Evolutionary conservation across 2,113 vertebrate genomes (phyloP).

Genomic region (Pachycephala philippinensis): DNA sequence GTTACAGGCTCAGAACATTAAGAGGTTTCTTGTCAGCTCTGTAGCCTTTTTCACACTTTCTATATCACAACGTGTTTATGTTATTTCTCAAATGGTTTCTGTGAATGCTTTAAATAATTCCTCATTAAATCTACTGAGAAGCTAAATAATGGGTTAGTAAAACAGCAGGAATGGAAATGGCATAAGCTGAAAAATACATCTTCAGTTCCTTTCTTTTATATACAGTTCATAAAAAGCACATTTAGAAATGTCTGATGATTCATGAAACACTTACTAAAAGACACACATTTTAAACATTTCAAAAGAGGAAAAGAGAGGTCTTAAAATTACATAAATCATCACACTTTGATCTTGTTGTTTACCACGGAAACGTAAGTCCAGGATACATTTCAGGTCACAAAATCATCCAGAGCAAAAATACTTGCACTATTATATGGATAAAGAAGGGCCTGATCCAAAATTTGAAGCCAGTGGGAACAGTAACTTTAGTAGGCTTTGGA

Average conservation of each 20-base stretch:
- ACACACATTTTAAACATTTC: slow-evolving; percentile 22
- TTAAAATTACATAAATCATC: background rate
- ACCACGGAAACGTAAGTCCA: background rate
- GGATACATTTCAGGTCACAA: background rate
- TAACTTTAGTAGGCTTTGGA: background rate
- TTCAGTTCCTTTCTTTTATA: slow-evolving; percentile 16
- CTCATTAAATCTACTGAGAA: slow-evolving; percentile 77
- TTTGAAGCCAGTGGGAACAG: background rate
- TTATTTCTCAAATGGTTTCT: slow-evolving; percentile 7
- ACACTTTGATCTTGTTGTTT: background rate
- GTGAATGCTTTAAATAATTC: slow-evolving; percentile 66
- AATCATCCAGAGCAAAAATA: background rate
- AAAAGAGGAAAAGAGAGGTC: background rate
- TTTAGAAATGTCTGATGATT: slow-evolving; percentile 8
- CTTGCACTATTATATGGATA: background rate
- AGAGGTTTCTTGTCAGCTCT: background rate
- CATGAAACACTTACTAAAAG: background rate
- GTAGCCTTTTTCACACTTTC: background rate
- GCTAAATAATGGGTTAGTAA: slow-evolving; percentile 68
- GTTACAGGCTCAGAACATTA: background rate
- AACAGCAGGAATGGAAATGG: slow-evolving; percentile 61
- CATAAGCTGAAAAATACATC: slow-evolving; percentile 40
- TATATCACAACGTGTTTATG: background rate
- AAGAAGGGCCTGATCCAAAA: background rate
- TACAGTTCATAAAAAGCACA: slow-evolving; percentile 42